phyloP scores from a whole-genome alignment of 2,113 vertebrate species.

The Rhinoderma darwinii region DNA sequence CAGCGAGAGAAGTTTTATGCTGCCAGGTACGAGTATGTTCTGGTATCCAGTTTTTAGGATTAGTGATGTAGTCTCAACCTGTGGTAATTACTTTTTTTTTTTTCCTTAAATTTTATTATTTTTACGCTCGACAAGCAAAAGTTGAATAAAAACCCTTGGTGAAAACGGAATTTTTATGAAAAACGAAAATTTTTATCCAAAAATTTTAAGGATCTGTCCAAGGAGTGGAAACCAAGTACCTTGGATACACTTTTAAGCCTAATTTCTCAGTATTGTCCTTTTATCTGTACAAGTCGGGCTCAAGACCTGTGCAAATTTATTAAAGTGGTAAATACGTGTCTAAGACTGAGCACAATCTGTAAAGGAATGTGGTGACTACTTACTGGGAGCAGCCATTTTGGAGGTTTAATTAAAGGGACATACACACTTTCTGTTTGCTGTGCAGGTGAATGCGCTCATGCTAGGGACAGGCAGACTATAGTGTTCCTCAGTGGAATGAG shows the following conservation, averaged over 20 bases:
- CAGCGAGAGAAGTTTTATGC: not conserved
- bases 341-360: not conserved
- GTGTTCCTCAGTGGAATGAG: too few species aligned
- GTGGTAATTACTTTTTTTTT: conserved; percentile 7
- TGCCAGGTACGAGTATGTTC: not conserved
- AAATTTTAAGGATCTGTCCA: not conserved
- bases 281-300: not conserved
- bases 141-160: conserved; percentile 32
- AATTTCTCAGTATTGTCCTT: not conserved
- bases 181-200: not conserved
- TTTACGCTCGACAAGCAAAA: conserved; percentile 8
- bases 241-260: not conserved
- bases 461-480: too few species aligned
- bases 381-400: not conserved
- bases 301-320: not conserved
- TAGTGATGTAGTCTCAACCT: conserved; percentile 36
- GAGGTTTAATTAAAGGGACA: not conserved
- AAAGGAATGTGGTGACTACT: too few species aligned
- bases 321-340: not conserved
- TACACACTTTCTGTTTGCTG: not conserved
- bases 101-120: conserved; percentile 20
- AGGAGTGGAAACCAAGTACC: not conserved
- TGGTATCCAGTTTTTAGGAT: conserved; percentile 7
- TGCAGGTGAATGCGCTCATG: not conserved
- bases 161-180: not conserved